A percentile compares a stretch with the other conserved stretches of the same genome.
Conservation (phyloP, 1,140 invertebrate genomes). For the Hormaphis cornu region DNA sequence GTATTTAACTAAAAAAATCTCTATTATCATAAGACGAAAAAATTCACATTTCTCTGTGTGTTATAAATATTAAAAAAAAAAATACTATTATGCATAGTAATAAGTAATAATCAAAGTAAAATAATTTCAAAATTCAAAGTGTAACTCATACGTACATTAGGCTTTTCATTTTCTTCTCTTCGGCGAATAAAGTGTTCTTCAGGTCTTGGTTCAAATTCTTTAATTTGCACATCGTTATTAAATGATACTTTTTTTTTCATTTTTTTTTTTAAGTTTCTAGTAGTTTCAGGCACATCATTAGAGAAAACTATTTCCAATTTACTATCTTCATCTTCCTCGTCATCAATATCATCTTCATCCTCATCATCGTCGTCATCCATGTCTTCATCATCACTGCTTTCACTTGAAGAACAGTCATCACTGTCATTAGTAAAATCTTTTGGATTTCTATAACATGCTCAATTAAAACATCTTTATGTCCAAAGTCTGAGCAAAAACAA, state of each 20-base stretch:
- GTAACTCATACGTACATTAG: neutral
- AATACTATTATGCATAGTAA: too few species aligned
- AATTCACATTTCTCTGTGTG: too few species aligned
- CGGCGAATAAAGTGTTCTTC: conserved; percentile 14
- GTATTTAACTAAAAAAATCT: too few species aligned
- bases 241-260: conserved; percentile 18
- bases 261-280: neutral
- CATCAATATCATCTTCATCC: neutral
- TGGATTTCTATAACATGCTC: conserved; percentile 37
- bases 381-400: neutral
- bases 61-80: too few species aligned
- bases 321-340: neutral
- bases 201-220: conserved; percentile 16
- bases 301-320: conserved; percentile 21
- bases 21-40: too few species aligned
- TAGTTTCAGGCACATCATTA: conserved; percentile 10
- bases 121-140: neutral
- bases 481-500: too few species aligned
- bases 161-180: neutral
- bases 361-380: neutral
- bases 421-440: too few species aligned
- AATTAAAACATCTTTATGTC: conserved; percentile 45
- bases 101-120: too few species aligned
- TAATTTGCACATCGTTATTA: conserved; percentile 14
- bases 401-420: neutral